A percentile compares a stretch with the other conserved stretches of the same genome.
phyloP scores from a whole-genome alignment of 1,140 invertebrate genomes.

The Holotrichia oblita region DNA sequence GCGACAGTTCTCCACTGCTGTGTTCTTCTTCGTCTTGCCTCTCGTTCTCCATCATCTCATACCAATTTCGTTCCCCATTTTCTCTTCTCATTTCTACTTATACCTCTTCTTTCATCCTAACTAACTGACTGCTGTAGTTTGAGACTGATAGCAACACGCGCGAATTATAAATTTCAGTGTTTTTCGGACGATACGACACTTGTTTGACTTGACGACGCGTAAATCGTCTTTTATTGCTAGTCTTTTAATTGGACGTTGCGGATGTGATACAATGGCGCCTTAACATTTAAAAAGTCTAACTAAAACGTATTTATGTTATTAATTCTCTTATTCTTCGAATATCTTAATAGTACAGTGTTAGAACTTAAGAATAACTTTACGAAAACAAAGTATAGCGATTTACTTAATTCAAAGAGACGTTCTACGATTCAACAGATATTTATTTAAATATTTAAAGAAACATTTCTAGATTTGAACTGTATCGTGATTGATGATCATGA shows the following conservation, averaged over 20 bases:
- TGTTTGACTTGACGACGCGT: background rate
- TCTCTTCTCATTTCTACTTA: slow-evolving; percentile 1
- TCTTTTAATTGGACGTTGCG: background rate
- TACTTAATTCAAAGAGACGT: too few relatives aligned
- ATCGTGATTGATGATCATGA: too few relatives aligned
- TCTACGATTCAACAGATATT: too few relatives aligned
- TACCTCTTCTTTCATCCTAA: slow-evolving; percentile 22
- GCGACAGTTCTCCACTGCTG: slow-evolving; percentile 17
- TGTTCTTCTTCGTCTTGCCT: slow-evolving; percentile 27
- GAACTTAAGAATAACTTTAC: too few relatives aligned
- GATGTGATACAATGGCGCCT: background rate
- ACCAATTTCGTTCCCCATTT: background rate
- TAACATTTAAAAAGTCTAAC: too few relatives aligned
- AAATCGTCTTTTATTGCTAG: background rate
- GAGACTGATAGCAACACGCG: slow-evolving; percentile 10
- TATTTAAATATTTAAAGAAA: too few relatives aligned
- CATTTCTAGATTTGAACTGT: too few relatives aligned
- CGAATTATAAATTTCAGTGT: slow-evolving; percentile 37
- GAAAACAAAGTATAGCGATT: too few relatives aligned
- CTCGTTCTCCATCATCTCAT: slow-evolving; percentile 14
- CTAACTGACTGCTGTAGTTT: background rate
- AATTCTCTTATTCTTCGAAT: too few relatives aligned
- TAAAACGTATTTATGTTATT: too few relatives aligned
- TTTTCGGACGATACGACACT: slow-evolving; percentile 10
- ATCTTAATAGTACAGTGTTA: too few relatives aligned